These are phyloP conservation scores for Crenichthys baileyi DNA, from an alignment of 2,797 vertebrate genomes.

Conservation along the genomic window DNA sequence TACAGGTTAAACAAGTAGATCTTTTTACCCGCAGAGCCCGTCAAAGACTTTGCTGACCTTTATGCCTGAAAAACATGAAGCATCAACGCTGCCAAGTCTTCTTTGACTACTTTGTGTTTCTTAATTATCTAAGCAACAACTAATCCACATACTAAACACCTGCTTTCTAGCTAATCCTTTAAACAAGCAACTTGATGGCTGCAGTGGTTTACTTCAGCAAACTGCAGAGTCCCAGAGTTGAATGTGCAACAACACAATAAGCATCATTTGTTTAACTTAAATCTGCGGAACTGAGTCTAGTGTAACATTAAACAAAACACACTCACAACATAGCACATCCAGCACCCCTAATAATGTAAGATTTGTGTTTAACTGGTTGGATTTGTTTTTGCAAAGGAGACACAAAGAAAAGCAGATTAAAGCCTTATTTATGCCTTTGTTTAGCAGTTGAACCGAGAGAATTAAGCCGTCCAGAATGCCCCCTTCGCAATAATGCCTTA, in stretches of 20 bases:
- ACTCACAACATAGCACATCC: conserved; percentile 74
- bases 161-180: neutral
- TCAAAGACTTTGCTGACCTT: neutral
- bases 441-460: neutral
- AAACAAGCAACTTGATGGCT: neutral
- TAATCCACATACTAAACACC: neutral
- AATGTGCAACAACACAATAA: neutral
- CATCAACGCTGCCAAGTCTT: neutral
- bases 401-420: neutral
- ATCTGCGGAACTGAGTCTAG: conserved; percentile 82
- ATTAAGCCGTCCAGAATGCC: neutral
- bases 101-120: neutral
- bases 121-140: neutral
- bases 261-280: neutral
- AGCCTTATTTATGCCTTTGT: neutral
- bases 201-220: neutral
- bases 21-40: conserved; percentile 35
- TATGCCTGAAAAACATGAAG: conserved; percentile 5
- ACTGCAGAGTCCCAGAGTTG: conserved; percentile 15
- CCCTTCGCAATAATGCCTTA: neutral
- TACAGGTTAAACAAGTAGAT: conserved; percentile 15
- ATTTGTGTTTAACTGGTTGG: neutral
- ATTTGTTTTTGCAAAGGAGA: conserved; percentile 1
- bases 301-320: conserved; percentile 80
- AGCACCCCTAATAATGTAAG: neutral